Percentiles rank a stretch among this genome's conserved stretches.
Evolutionary conservation across 2,797 vertebrate species (phyloP).

Genomic region (Leucoraja ocellata): DNA sequence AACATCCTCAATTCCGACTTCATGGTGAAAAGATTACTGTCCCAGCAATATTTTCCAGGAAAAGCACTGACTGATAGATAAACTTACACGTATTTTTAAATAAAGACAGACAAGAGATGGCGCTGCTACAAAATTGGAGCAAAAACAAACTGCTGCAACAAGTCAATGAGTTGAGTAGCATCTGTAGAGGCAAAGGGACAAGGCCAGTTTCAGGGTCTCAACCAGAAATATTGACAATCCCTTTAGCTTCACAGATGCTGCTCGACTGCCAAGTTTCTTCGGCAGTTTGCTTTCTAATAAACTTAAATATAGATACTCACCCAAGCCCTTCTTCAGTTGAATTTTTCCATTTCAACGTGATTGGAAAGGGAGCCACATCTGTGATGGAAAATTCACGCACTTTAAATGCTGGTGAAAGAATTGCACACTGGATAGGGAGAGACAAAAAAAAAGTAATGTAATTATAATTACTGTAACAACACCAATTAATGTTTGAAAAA

Average conservation of each 20-base stretch:
- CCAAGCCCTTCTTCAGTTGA: slow-evolving; percentile 64
- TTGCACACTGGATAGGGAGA: slow-evolving; percentile 58
- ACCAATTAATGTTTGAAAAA: neutral
- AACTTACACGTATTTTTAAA: neutral
- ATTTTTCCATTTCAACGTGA: slow-evolving; percentile 63
- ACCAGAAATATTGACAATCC: no score
- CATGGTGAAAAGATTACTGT: no score
- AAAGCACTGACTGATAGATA: neutral
- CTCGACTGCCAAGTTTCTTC: no score
- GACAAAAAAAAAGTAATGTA: neutral
- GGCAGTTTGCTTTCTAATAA: no score
- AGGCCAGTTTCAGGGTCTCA: no score
- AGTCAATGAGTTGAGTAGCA: no score
- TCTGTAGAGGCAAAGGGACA: no score
- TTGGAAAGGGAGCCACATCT: slow-evolving; percentile 62
- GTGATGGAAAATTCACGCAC: slow-evolving; percentile 69
- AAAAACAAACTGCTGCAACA: no score
- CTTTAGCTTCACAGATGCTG: no score
- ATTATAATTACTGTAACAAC: neutral
- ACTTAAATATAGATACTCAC: slow-evolving; percentile 43
- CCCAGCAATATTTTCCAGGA: neutral
- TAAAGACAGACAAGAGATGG: neutral
- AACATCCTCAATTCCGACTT: no score
- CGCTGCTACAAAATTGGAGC: no score
- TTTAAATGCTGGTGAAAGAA: slow-evolving; percentile 70